Percentiles rank a stretch among this genome's conserved stretches.
Conservation (phyloP, 2,888 invertebrate genomes). For the Linyphia triangularis region DNA sequence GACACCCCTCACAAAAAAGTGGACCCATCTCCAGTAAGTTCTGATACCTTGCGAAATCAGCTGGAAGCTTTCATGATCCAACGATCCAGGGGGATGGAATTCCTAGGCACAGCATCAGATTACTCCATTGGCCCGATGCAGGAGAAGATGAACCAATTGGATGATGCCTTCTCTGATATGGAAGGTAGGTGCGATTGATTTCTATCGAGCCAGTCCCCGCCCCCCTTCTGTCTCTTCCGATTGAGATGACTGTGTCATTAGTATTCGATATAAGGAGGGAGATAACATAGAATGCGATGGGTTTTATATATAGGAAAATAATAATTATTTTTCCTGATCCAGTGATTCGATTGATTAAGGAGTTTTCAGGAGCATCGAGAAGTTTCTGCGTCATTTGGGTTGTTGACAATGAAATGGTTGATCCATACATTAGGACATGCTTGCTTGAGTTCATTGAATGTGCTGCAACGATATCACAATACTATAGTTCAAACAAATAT, state of each 20-base stretch:
- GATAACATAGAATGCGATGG: too few species aligned
- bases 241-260: slow-evolving; percentile 35
- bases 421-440: too few species aligned
- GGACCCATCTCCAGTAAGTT: neutral
- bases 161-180: slow-evolving; percentile 29
- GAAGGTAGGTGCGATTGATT: slow-evolving; percentile 33
- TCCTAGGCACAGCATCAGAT: slow-evolving; percentile 18
- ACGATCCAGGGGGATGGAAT: slow-evolving; percentile 21
- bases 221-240: neutral
- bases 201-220: neutral
- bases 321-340: too few species aligned
- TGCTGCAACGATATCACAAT: too few species aligned
- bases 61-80: slow-evolving; percentile 20
- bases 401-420: too few species aligned
- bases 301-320: too few species aligned
- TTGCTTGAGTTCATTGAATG: too few species aligned
- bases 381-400: too few species aligned
- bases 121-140: slow-evolving; percentile 14
- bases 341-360: too few species aligned
- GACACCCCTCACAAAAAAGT: neutral
- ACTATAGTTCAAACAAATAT: too few species aligned
- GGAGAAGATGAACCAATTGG: slow-evolving; percentile 33
- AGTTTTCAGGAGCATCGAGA: too few species aligned
- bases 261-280: neutral
- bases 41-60: slow-evolving; percentile 15